phyloP scores from a whole-genome alignment of 92 coral and sea anemone genomes.

The Desmophyllum pertusum region DNA sequence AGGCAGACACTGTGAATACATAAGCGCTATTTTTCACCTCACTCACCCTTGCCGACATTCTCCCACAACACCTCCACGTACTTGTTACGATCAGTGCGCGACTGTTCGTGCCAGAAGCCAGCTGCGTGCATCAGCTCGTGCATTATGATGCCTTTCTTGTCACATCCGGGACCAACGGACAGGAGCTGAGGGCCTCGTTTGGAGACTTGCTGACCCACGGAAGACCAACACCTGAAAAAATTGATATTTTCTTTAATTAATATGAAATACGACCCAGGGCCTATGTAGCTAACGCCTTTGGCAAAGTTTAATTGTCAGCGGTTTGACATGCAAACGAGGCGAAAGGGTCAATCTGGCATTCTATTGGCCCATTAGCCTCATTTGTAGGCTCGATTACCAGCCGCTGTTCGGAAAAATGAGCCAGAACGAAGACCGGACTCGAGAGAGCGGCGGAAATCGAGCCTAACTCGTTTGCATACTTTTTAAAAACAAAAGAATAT shows the following conservation, averaged over 20 bases:
- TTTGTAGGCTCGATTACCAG: too few relatives aligned
- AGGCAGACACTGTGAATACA: neutral
- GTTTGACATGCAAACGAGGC: too few relatives aligned
- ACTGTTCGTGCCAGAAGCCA: conserved; percentile 42
- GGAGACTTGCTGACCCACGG: conserved; percentile 23
- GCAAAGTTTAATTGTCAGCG: neutral
- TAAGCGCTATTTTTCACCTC: neutral
- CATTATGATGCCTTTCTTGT: conserved; percentile 44
- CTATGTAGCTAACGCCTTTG: neutral
- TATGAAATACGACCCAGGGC: neutral
- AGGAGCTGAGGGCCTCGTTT: conserved; percentile 28
- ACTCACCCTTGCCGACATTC: conserved; percentile 28
- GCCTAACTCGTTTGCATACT: too few relatives aligned
- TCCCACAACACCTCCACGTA: conserved; percentile 40
- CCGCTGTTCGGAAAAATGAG: too few relatives aligned
- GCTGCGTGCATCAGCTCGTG: conserved; percentile 41
- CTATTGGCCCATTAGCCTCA: too few relatives aligned
- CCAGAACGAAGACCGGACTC: too few relatives aligned
- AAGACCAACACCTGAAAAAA: conserved; percentile 38
- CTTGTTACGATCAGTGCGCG: conserved; percentile 32
- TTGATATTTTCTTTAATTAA: neutral
- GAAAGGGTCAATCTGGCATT: too few relatives aligned
- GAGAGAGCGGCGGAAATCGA: too few relatives aligned
- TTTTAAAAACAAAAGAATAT: too few relatives aligned
- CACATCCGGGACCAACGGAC: conserved; percentile 41